Evolutionary conservation across 1,140 invertebrate genomes (phyloP), one percentile per base, ranked within the genome.

Genomic region (Drosophila varians): DNA sequence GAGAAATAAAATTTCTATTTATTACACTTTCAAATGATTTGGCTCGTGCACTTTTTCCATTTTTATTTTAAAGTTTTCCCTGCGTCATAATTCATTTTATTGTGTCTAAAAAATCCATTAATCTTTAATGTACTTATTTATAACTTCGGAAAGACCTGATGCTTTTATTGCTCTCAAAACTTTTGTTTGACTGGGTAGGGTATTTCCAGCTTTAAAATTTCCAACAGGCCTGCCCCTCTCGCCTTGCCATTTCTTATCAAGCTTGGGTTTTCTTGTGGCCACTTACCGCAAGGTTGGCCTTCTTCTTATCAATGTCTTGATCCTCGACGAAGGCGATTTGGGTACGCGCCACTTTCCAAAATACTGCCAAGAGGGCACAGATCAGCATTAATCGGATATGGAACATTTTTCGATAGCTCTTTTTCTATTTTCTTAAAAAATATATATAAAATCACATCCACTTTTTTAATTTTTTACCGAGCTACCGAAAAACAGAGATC

Each of bases 271-370:
- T 26, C 23, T 43, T 18, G 8, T 12, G 9, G 16, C 14, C 23
- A 40, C 79, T 78, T 55, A 91, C 89, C 47, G 40, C 78, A 42
- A 88, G 38, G 71, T 90, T 90, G 5, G 61, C 66, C 76, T 90
- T 91, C 36, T 71, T 66, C 71, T 89, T 86, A 86, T 91, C 89
- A 53, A 75, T 58, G 54, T 76, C 83, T 14, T 40, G 65, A 16
- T 74, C 71, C 78, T 90, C 90, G 4, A 84, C 87, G 58, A 75
- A 90, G 3, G 57, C 68, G 31, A 90, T 54, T 53, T 90, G 77
- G 16, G 79, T 62, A 47, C 42, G 18, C 40, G 68, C 43, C 19
- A 73, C 45, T 45, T 40, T 38, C 34, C 31, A 55, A 43, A 70
- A 23, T 8, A 70, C 14, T 6, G 61, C 18, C 31, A 76, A 46